Percentiles rank a stretch among this genome's conserved stretches.
Evolutionary conservation across 2,888 invertebrate species (phyloP).

Genomic region (Elysia crispata): DNA sequence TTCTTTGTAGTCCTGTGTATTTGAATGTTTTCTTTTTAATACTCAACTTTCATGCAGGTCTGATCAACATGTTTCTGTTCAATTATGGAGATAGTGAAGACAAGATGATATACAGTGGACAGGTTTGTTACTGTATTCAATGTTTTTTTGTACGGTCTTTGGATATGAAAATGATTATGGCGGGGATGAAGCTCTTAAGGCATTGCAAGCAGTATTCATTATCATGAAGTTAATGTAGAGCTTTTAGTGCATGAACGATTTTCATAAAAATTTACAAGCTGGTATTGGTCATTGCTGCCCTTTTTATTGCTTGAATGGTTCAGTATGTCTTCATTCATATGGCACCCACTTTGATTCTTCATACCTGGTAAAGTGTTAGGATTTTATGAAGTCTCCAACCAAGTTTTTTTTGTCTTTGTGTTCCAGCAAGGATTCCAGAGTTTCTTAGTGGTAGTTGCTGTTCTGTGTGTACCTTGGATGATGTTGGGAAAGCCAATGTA

Average conservation of each 20-base stretch:
- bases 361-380: neutral
- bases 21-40: too few relatives aligned
- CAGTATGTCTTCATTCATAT: neutral
- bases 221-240: too few relatives aligned
- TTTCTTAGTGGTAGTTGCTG: constrained; percentile 78
- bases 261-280: too few relatives aligned
- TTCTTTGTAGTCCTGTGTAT: too few relatives aligned
- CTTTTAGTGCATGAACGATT: too few relatives aligned
- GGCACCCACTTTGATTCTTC: neutral
- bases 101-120: constrained; percentile 44
- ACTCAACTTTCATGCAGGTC: constrained; percentile 61
- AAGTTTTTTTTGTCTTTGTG: too few relatives aligned
- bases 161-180: neutral
- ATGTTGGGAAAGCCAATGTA: constrained; percentile 92
- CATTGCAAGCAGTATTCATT: too few relatives aligned
- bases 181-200: too few relatives aligned
- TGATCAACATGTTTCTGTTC: constrained; percentile 78
- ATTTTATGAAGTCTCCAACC: too few relatives aligned
- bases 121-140: constrained; percentile 34
- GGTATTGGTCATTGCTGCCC: too few relatives aligned
- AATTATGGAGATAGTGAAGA: constrained; percentile 59
- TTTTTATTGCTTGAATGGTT: neutral
- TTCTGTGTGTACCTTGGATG: constrained; percentile 96
- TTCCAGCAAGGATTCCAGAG: constrained; percentile 76
- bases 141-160: neutral